These are phyloP conservation scores for Ramphastos sulfuratus DNA, from an alignment of 2,113 vertebrate species.

Conservation along the genomic window DNA sequence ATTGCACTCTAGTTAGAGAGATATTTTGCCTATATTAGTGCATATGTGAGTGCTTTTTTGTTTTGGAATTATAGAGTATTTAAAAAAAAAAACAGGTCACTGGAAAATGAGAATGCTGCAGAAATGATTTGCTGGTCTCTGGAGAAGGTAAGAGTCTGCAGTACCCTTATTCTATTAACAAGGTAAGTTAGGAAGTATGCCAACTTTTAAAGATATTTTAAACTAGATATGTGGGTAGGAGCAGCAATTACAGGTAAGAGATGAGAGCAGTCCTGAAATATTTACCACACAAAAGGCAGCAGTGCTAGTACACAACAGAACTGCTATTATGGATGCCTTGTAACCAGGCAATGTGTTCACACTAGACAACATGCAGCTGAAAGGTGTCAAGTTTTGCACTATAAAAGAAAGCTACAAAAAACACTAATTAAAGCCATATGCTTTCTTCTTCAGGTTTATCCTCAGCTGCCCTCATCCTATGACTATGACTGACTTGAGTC, in stretches of 20 bases:
- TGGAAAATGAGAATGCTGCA: slow-evolving; percentile 32
- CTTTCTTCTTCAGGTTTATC: slow-evolving; percentile 2
- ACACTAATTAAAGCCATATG: background rate
- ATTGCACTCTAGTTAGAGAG: background rate
- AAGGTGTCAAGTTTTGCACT: background rate
- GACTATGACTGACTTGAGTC: background rate
- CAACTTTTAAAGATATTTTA: slow-evolving; percentile 21
- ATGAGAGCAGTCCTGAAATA: background rate
- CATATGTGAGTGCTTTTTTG: slow-evolving; percentile 24
- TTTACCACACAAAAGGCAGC: background rate
- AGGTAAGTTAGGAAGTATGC: background rate
- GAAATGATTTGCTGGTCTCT: slow-evolving; percentile 51
- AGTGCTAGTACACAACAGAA: background rate
- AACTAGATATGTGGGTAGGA: background rate
- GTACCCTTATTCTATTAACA: slow-evolving; percentile 21
- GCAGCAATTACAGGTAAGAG: background rate
- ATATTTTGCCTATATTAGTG: background rate
- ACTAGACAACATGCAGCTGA: background rate
- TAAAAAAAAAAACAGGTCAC: slow-evolving; percentile 17
- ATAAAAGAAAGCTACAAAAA: background rate
- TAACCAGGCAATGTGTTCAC: background rate
- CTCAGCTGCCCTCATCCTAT: background rate
- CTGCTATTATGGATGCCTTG: background rate
- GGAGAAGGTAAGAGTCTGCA: slow-evolving; percentile 10
- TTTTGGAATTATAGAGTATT: slow-evolving; percentile 13